Base-by-base conservation (phyloP, 2,113 vertebrate genomes). In the Meriones unguiculatus region DNA sequence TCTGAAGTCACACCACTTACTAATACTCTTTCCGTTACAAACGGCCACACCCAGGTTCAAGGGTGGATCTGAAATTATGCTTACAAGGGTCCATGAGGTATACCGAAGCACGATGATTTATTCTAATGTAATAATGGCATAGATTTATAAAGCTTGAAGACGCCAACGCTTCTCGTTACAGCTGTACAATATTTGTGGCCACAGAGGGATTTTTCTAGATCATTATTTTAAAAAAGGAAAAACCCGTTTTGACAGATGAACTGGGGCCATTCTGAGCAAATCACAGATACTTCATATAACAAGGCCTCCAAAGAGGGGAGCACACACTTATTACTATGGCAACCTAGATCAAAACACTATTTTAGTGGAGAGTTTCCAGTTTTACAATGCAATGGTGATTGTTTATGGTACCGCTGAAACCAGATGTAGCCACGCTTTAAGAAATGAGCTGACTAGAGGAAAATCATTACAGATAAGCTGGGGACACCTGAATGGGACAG, bases 171-270 rank as follows among this genome's bases (percentile, higher is more conserved):
- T 98, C 98, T 99, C 98, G 97, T 99, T 99, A 99, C 98, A 96
- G 98, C 91, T 99, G 98, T 99, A 99, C 99, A 99, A 98, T 99
- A 99, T 99, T 99, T 99, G 99, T 99, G 97, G 99, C 99, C 98
- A 97, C 99, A 98, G 95, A 98, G 99, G 99, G 99, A 99, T 99
- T 99, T 99, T 99, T 89, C 98, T 98, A 99, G 99, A 99, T 99
- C 99, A 99, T 99, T 99, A 99, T 99, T 99, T 99, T 99, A 99
- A 99, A 99, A 99, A 99, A 99, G 98, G 99, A 99, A 99, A 99
- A 99, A 99, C 99, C 99, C 99, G 98, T 99, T 99, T 99, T 99
- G 99, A 99, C 99, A 99, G 99, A 99, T 99, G 99, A 99, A 99
- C 99, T 98, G 98, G 98, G 99, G 99, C 99, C 98, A 98, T 98